Conservation (phyloP, 2,113 vertebrate genomes). For the Acrocephalus kingi region DNA sequence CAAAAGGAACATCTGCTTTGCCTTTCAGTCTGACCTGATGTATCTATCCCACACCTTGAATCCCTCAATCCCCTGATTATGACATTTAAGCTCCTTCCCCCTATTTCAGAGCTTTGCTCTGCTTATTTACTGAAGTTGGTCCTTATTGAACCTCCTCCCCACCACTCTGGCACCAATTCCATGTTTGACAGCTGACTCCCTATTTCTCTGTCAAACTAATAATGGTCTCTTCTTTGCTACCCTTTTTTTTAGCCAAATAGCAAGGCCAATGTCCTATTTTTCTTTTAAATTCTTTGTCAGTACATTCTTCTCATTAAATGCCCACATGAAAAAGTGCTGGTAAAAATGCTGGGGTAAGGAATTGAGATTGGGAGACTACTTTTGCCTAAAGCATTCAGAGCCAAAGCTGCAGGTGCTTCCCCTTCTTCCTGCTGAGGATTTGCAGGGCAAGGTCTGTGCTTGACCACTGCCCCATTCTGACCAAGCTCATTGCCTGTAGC, state of each 20-base stretch:
- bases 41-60: background rate
- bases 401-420: background rate
- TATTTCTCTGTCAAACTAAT: slow-evolving; percentile 33
- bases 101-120: background rate
- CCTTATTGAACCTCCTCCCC: background rate
- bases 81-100: background rate
- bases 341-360: background rate
- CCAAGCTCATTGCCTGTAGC: accelerated
- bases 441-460: background rate
- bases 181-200: slow-evolving; percentile 20
- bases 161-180: background rate
- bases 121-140: slow-evolving; percentile 22
- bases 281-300: slow-evolving; percentile 21
- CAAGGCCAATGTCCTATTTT: background rate
- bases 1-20: background rate
- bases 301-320: background rate
- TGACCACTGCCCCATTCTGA: background rate
- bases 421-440: background rate
- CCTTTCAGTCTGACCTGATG: background rate
- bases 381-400: background rate
- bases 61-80: background rate
- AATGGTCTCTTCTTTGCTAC: background rate
- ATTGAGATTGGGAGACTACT: background rate
- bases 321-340: background rate
- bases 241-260: slow-evolving; percentile 11